phyloP scores from a whole-genome alignment of 2,113 vertebrate species.

The Sceloporus undulatus region DNA sequence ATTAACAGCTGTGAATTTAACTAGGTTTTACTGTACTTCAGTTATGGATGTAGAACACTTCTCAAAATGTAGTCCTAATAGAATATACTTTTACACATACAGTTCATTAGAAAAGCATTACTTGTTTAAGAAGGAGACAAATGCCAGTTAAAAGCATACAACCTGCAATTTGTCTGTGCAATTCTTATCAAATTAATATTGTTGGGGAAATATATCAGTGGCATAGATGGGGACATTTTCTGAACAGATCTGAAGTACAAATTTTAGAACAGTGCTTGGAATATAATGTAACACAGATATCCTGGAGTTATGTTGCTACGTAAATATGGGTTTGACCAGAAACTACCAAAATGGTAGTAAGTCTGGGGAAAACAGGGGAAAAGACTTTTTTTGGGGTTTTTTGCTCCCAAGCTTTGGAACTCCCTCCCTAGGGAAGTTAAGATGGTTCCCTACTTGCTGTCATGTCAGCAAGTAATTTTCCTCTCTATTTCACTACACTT shows the following conservation, averaged over 20 bases:
- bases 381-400: background rate
- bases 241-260: background rate
- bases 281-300: background rate
- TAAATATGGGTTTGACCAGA: background rate
- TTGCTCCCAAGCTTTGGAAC: background rate
- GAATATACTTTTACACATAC: conserved; percentile 9
- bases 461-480: too few relatives aligned
- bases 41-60: conserved; percentile 4
- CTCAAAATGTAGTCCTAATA: background rate
- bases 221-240: background rate
- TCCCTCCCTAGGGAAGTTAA: background rate
- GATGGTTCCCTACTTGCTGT: too few relatives aligned
- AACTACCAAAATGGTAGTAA: background rate
- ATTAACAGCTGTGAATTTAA: conserved; percentile 13
- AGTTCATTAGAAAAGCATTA: background rate
- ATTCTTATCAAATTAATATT: too few relatives aligned
- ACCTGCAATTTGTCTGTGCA: background rate
- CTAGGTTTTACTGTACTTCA: conserved; percentile 9
- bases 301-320: background rate
- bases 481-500: too few relatives aligned
- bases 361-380: background rate
- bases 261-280: background rate
- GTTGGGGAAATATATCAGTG: conserved; percentile 7
- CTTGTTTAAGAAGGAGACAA: background rate
- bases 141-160: background rate